These are phyloP conservation scores for Drosophila borealis DNA, from an alignment of 2,888 invertebrate species.

Conservation along the genomic window DNA sequence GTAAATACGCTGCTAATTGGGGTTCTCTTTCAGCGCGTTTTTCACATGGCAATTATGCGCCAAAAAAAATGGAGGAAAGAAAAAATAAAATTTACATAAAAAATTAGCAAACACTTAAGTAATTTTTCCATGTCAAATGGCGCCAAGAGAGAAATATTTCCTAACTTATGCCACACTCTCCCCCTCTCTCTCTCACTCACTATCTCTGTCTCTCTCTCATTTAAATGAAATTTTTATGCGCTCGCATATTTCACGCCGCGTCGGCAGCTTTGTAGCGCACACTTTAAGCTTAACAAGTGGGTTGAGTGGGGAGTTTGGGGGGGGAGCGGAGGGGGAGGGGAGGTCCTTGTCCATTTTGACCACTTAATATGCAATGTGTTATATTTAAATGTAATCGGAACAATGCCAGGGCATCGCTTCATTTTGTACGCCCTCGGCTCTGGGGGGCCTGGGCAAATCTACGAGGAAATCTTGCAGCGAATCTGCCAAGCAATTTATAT, in stretches of 20 bases:
- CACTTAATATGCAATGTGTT: slow-evolving; percentile 79
- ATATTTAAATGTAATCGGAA: slow-evolving; percentile 80
- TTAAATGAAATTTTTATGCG: slow-evolving; percentile 64
- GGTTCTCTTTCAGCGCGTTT: slow-evolving; percentile 24
- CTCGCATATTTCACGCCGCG: slow-evolving; percentile 56
- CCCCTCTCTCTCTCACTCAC: background rate
- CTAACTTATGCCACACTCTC: slow-evolving; percentile 65
- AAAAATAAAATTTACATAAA: slow-evolving; percentile 60
- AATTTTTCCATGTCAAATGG: slow-evolving; percentile 65
- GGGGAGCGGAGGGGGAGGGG: background rate
- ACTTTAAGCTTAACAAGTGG: slow-evolving; percentile 26
- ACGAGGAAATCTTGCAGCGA: slow-evolving; percentile 49
- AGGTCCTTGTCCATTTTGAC: slow-evolving; percentile 61
- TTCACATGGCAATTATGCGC: slow-evolving; percentile 45
- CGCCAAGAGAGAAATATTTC: slow-evolving; percentile 67
- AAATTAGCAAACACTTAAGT: slow-evolving; percentile 67
- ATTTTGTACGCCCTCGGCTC: slow-evolving; percentile 15
- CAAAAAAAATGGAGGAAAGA: background rate
- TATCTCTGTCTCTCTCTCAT: slow-evolving; percentile 13
- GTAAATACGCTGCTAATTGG: slow-evolving; percentile 65
- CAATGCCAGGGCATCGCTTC: slow-evolving; percentile 52
- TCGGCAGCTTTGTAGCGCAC: slow-evolving; percentile 56
- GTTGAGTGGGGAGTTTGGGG: background rate
- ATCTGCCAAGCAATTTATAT: slow-evolving; percentile 73
- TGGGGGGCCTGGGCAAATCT: slow-evolving; percentile 37